Percentiles rank a stretch among this genome's conserved stretches.
These are phyloP conservation scores for Lagria hirta DNA, from an alignment of 2,888 invertebrate species.

Conservation along the genomic window DNA sequence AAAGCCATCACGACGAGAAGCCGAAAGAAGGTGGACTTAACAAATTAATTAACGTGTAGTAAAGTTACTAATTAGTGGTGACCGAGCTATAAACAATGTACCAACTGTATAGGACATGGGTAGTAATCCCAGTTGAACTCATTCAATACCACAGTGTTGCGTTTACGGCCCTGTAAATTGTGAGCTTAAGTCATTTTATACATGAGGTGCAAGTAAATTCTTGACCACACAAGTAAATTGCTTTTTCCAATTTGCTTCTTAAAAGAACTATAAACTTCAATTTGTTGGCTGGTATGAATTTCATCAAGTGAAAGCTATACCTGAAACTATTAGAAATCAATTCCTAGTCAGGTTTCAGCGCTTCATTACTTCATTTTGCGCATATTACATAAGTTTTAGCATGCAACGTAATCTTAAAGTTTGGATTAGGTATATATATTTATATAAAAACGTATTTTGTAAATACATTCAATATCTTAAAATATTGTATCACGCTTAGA, in stretches of 20 bases:
- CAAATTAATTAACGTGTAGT: conserved; percentile 32
- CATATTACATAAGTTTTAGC: too few relatives aligned
- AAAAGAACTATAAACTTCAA: too few relatives aligned
- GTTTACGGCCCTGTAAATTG: conserved; percentile 18
- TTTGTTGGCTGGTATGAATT: too few relatives aligned
- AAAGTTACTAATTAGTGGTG: conserved; percentile 31
- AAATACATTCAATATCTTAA: too few relatives aligned
- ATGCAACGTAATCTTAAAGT: too few relatives aligned
- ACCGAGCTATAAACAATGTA: conserved; percentile 32
- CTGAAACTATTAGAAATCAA: conserved; percentile 34
- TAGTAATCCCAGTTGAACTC: conserved; percentile 25
- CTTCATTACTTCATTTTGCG: conserved; percentile 26
- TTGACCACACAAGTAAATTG: too few relatives aligned
- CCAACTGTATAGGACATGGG: conserved; percentile 31
- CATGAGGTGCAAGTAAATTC: too few relatives aligned
- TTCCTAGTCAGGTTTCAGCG: conserved; percentile 29
- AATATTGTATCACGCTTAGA: too few relatives aligned
- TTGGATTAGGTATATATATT: too few relatives aligned
- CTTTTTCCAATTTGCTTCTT: too few relatives aligned
- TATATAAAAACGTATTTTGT: too few relatives aligned
- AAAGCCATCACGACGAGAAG: conserved; percentile 13
- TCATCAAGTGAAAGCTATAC: conserved; percentile 28
- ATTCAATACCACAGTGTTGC: conserved; percentile 21
- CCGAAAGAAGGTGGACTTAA: conserved; percentile 16
- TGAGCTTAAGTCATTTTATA: conserved; percentile 13